Conservation (phyloP, 2,888 invertebrate genomes). For the Leucania comma region DNA sequence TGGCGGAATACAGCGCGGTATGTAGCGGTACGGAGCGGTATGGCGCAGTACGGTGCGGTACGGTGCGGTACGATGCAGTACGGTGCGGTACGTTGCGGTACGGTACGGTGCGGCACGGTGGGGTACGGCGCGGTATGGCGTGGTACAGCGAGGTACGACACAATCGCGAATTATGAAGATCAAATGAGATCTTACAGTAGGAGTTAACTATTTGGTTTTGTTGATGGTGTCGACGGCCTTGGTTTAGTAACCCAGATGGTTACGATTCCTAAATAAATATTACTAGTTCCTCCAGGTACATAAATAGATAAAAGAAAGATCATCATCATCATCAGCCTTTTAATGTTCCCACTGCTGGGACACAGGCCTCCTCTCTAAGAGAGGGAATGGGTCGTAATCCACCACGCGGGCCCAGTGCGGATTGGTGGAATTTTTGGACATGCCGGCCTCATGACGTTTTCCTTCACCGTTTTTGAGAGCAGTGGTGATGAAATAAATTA, state of each 20-base stretch:
- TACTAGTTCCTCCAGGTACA: neutral
- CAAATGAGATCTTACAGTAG: conserved; percentile 18
- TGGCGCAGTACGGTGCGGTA: neutral
- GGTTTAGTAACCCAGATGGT: neutral
- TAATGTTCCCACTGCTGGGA: too few relatives aligned
- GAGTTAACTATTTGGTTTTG: conserved; percentile 7
- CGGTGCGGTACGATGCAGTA: neutral
- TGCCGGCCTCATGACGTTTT: too few relatives aligned
- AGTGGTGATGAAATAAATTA: too few relatives aligned
- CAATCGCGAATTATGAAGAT: conserved; percentile 16
- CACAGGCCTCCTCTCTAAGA: too few relatives aligned
- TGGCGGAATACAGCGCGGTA: neutral
- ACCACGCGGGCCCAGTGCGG: too few relatives aligned
- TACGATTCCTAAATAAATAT: neutral
- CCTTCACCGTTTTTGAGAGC: too few relatives aligned
- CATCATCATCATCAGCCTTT: too few relatives aligned
- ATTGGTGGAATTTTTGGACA: too few relatives aligned
- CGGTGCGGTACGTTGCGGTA: too few relatives aligned
- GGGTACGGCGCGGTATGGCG: neutral
- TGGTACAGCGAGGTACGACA: neutral
- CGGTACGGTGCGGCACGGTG: neutral
- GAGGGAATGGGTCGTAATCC: too few relatives aligned
- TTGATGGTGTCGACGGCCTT: neutral
- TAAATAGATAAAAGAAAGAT: neutral
- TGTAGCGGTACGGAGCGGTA: neutral